Percentiles rank a stretch among this genome's conserved stretches.
Evolutionary conservation across 2,888 invertebrate species (phyloP).

Genomic region (Amphipyra berbera): DNA sequence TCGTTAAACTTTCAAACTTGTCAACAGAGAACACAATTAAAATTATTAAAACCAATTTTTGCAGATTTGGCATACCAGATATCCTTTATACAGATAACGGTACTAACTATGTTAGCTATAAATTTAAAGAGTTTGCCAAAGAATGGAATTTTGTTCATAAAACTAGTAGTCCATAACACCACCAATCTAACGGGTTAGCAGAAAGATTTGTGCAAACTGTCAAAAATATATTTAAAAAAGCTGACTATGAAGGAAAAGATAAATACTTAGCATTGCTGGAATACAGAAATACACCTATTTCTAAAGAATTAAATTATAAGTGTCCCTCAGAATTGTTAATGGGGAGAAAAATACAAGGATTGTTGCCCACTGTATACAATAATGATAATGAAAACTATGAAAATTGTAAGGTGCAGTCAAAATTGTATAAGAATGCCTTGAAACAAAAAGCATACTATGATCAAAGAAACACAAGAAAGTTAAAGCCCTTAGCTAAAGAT

Average conservation of each 20-base stretch:
- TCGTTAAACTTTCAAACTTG: not conserved
- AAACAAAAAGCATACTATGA: conserved; percentile 7
- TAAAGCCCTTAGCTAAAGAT: conserved; percentile 1
- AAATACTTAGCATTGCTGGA: conserved; percentile 1
- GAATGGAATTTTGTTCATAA: not conserved
- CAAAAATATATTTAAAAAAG: conserved; percentile 1
- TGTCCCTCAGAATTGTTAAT: not conserved
- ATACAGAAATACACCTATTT: conserved; percentile 2
- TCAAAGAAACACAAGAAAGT: conserved; percentile 1
- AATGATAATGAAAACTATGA: not conserved
- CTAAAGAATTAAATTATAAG: not conserved
- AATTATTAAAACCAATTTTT: not conserved
- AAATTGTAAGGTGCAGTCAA: not conserved
- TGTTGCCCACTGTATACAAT: not conserved
- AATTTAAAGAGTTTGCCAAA: conserved; percentile 2
- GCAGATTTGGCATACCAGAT: not conserved
- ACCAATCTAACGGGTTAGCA: not conserved
- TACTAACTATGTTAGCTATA: not conserved
- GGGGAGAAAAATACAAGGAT: too few relatives aligned
- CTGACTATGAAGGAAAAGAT: not conserved
- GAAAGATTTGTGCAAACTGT: not conserved
- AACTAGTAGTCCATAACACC: not conserved
- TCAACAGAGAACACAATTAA: not conserved
- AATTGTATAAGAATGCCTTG: not conserved
- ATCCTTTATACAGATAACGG: not conserved